Base-by-base conservation (phyloP, 2,113 vertebrate species). In the Trinectes maculatus region DNA sequence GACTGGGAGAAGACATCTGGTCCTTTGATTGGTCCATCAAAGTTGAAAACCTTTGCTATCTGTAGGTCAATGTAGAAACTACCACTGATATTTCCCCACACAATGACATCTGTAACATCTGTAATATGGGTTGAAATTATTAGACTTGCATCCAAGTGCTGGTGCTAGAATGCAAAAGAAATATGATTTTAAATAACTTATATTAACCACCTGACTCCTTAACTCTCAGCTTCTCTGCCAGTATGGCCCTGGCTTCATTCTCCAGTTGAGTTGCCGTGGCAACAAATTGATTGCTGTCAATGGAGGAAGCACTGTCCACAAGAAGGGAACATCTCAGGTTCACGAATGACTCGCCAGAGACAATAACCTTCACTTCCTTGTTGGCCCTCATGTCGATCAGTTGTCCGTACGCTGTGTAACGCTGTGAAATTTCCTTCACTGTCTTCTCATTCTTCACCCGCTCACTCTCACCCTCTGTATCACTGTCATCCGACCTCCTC, bases 61-160 rank as follows among this genome's bases (percentile, higher is more conserved):
- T 94, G 95, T 64, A 98, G 92, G 87, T 99, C 96, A 6, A 95
- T 34, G n/a, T 93, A 91, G 69, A 89, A 95, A 60, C 61, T 85
- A 24, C 94, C 95, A 53, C 91, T 93, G 75, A 96, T 89, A 74
- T 98, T 97, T 21, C 97, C 97, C 97, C 98, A 99, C 28, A 98
- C 76, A 0, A 96, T 92, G n/a, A 99, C 88, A 6, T 95, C 84
- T 85, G 85, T 93, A 29, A 98, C 79, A 65, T 91, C 98, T 99
- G 82, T 34, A 44, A 72, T 75, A 64, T n/a, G 66, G 6, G 37
- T 8, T 44, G 15, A 6, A 9, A 12, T 3, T 1, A n/a, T 4
- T 16, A 0, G 0, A 60, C 10, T 24, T 19, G 22, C 1, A 22
- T 25, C 9, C 6, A 6, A 46, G 3, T 24, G 43, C 21, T 24